A percentile compares a stretch with the other conserved stretches of the same genome.
phyloP scores from a whole-genome alignment of 1,140 invertebrate genomes.

The Sinonovacula constricta region DNA sequence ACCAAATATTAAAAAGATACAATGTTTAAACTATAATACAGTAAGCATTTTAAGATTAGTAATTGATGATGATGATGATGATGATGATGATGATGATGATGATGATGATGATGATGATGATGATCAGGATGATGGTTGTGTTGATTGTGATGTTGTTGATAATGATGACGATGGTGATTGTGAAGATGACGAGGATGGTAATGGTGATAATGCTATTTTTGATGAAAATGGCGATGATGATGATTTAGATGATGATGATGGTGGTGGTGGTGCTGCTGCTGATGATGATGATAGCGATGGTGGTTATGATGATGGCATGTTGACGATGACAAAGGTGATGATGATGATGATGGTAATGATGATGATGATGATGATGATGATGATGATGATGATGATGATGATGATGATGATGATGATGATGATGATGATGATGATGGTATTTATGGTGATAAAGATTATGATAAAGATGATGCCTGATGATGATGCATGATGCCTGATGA shows the following conservation, averaged over 20 bases:
- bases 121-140: conserved; percentile 70
- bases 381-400: conserved; percentile 64
- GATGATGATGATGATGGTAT: too few relatives aligned
- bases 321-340: conserved; percentile 6
- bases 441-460: background rate
- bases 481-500: background rate
- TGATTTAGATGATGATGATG: too few relatives aligned
- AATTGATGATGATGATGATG: background rate
- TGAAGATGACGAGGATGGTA: too few relatives aligned
- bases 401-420: background rate
- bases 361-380: conserved; percentile 74
- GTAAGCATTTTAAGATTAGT: too few relatives aligned
- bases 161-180: conserved; percentile 76
- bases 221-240: too few relatives aligned
- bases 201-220: too few relatives aligned
- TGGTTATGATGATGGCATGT: too few relatives aligned
- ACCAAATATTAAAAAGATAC: too few relatives aligned
- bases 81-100: conserved; percentile 7
- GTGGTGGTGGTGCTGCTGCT: too few relatives aligned
- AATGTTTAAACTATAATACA: too few relatives aligned
- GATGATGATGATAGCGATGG: too few relatives aligned
- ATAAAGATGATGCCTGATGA: background rate
- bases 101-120: conserved; percentile 49
- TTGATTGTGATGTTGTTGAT: conserved; percentile 77
- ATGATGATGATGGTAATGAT: conserved; percentile 61